These are phyloP conservation scores for Antigone vipio DNA, from an alignment of 2,113 vertebrate species.

Conservation along the genomic window DNA sequence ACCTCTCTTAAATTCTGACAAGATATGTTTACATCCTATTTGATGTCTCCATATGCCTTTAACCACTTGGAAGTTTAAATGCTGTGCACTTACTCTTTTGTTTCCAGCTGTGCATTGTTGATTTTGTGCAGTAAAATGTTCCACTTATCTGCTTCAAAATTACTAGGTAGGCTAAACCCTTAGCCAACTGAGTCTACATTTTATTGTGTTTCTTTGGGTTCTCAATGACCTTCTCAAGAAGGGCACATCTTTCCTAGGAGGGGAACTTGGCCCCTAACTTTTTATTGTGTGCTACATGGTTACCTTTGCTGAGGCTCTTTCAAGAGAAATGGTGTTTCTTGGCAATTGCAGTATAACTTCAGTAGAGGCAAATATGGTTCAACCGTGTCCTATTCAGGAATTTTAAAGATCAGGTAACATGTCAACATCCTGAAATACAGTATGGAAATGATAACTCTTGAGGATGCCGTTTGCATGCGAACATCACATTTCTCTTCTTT, in stretches of 20 bases:
- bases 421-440: not conserved
- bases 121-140: not conserved
- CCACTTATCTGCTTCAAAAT: slow-evolving; percentile 12
- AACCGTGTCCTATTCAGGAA: not conserved
- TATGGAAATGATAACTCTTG: not conserved
- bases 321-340: not conserved
- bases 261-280: not conserved
- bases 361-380: not conserved
- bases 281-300: not conserved
- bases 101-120: slow-evolving; percentile 45
- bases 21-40: slow-evolving; percentile 30
- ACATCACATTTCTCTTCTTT: not conserved
- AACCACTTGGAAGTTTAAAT: not conserved
- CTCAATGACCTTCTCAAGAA: not conserved
- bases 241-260: not conserved
- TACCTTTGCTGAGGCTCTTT: not conserved
- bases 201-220: not conserved
- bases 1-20: slow-evolving; percentile 16
- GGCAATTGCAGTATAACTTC: not conserved
- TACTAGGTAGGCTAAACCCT: not conserved
- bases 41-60: slow-evolving; percentile 46
- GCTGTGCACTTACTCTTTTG: not conserved
- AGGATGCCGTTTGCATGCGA: not conserved
- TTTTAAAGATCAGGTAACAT: not conserved
- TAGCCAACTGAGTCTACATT: not conserved